Evolutionary conservation across 2,888 invertebrate genomes (phyloP), one percentile per base, ranked within the genome.

Genomic region (Lasiommata megera): DNA sequence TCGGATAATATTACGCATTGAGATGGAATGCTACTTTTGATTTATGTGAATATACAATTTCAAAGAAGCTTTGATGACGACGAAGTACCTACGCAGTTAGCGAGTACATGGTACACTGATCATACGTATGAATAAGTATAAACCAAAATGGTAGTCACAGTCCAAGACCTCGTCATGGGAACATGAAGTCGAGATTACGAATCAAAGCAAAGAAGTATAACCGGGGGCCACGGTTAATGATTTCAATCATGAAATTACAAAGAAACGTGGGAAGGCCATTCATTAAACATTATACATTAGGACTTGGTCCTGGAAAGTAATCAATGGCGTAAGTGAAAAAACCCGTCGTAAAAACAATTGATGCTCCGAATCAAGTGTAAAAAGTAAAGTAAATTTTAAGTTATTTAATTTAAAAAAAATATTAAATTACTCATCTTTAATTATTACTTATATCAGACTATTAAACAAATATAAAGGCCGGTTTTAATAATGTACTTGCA

Each of bases 111-210:
- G 61, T 63, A 66, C 76, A 69, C 70, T 60, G 62, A 58, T 43
- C 52, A 52, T 60, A 57, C 52, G 54, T 60, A 57, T 60, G 56
- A 48, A 50, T 62, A 60, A 60, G 55, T 58, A 60, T 48, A 58
- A 58, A 58, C 60, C 51, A 60, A 55, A 55, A 34, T 51, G 16
- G 46, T 28, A 64, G 67, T 68, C 66, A 68, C 84, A 86, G 79
- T 84, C 76, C 77, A 84, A 78, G 76, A 76, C 71, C 43, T 69
- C 82, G 85, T 84, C 86, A 87, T 87, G 88, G 88, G 88, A 88
- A 87, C 67, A 69, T 74, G 73, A 68, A 71, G 71, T 73, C 71
- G 70, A 78, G 75, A 76, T 77, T 78, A 78, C 68, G 76, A 69
- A 77, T 74, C 69, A 70, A 73, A 73, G 77, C 71, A 68, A 77